Evolutionary conservation across 92 coral and sea anemone species (phyloP).

Genomic region (Palythoa caribaeorum): DNA sequence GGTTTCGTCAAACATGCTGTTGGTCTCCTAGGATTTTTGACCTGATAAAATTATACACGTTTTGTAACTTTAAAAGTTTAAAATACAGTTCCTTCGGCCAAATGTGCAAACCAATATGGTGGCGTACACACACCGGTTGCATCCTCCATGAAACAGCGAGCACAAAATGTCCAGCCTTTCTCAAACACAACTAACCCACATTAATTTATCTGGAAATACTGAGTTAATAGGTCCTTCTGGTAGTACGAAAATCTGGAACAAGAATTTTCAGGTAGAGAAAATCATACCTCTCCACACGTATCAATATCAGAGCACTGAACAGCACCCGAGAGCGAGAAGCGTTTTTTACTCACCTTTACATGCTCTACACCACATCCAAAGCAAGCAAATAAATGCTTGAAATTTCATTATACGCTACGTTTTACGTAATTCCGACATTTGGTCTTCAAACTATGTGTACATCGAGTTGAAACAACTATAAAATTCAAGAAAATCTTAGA

Average conservation of each 20-base stretch:
- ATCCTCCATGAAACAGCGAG: background rate
- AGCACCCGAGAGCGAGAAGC: background rate
- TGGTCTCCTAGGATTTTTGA: background rate
- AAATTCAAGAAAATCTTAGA: conserved; percentile 35
- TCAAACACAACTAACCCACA: background rate
- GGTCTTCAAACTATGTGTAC: conserved; percentile 9
- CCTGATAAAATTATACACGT: background rate
- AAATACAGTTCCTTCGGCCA: background rate
- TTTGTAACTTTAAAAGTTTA: background rate
- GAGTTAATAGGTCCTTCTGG: background rate
- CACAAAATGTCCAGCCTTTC: background rate
- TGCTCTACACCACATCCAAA: conserved; percentile 61
- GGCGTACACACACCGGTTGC: background rate
- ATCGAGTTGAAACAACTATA: conserved; percentile 36
- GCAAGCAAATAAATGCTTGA: conserved; percentile 82
- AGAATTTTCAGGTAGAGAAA: background rate
- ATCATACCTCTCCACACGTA: background rate
- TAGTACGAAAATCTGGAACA: background rate
- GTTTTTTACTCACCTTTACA: conserved; percentile 72
- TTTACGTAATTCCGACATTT: conserved; percentile 71
- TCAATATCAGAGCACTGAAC: conserved; percentile 31
- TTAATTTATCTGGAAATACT: background rate
- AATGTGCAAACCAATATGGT: conserved; percentile 44
- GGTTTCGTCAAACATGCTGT: background rate
- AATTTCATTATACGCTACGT: conserved; percentile 84